These are phyloP conservation scores for Megalonaias nervosa DNA, from an alignment of 1,140 invertebrate species.

Conservation along the genomic window DNA sequence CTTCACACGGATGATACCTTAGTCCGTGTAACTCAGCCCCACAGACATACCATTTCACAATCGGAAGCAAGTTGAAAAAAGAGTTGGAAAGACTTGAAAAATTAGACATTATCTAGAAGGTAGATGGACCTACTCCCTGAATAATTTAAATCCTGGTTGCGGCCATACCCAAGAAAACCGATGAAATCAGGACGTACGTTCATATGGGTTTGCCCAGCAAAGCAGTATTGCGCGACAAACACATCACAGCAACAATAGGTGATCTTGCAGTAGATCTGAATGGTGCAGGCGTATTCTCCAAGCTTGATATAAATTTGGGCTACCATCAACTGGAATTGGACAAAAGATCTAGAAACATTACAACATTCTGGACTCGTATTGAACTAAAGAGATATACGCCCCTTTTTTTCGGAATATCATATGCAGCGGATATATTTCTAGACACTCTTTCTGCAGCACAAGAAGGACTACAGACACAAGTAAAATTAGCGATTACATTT, in stretches of 20 bases:
- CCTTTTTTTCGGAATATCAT: constrained; percentile 37
- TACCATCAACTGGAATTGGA: constrained; percentile 44
- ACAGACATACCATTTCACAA: too few species aligned
- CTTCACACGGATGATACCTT: too few species aligned
- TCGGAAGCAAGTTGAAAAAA: constrained; percentile 19
- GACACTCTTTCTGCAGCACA: constrained; percentile 18
- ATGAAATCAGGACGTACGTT: constrained; percentile 39
- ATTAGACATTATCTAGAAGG: constrained; percentile 47
- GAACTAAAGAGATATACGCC: constrained; percentile 37
- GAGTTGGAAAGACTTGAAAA: constrained; percentile 27
- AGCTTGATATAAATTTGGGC: constrained; percentile 40
- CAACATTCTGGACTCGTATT: constrained; percentile 44
- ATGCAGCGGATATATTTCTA: constrained; percentile 46
- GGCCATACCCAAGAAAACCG: constrained; percentile 39
- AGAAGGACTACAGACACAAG: constrained; percentile 24
- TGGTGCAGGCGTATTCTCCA: constrained; percentile 37
- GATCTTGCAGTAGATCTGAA: constrained; percentile 33
- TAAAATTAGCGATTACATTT: constrained; percentile 48
- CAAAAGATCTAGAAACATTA: constrained; percentile 33
- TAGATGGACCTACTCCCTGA: constrained; percentile 51
- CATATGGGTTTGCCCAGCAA: constrained; percentile 46
- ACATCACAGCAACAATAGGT: constrained; percentile 37
- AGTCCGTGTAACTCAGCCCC: too few species aligned
- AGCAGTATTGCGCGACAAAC: constrained; percentile 35
- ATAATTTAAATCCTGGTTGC: constrained; percentile 34